Evolutionary conservation across 2,797 vertebrate genomes (phyloP).

Genomic region (Notolepis coatsorum): DNA sequence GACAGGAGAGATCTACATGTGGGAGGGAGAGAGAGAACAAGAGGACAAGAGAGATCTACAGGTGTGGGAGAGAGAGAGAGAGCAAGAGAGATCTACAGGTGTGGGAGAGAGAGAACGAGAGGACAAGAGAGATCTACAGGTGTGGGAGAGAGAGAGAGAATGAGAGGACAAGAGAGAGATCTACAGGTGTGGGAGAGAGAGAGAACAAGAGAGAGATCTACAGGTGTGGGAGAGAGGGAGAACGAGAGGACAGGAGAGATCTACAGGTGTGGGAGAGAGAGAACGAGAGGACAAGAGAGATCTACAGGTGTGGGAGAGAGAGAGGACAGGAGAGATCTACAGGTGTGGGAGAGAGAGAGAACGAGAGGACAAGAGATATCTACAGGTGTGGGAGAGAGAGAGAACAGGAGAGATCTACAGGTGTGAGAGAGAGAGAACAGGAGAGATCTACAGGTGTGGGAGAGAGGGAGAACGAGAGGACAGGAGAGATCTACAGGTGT

Average conservation of each 20-base stretch:
- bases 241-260: slow-evolving; percentile 19
- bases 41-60: too few species aligned
- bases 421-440: not conserved
- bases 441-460: slow-evolving; percentile 5
- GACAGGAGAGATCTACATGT: too few species aligned
- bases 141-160: not conserved
- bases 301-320: not conserved
- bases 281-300: too few species aligned
- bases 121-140: slow-evolving; percentile 6
- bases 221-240: slow-evolving; percentile 40
- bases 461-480: slow-evolving; percentile 7
- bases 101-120: slow-evolving; percentile 3
- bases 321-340: not conserved
- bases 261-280: not conserved
- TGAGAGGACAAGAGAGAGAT: too few species aligned
- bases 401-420: too few species aligned
- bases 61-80: not conserved
- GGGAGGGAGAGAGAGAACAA: slow-evolving; percentile 11
- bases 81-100: slow-evolving; percentile 1
- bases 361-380: slow-evolving; percentile 16
- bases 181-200: not conserved
- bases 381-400: slow-evolving; percentile 2
- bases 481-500: too few species aligned
- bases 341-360: not conserved
- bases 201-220: slow-evolving; percentile 65